phyloP scores from a whole-genome alignment of 2,113 vertebrate genomes.

The Amazona guildingii region DNA sequence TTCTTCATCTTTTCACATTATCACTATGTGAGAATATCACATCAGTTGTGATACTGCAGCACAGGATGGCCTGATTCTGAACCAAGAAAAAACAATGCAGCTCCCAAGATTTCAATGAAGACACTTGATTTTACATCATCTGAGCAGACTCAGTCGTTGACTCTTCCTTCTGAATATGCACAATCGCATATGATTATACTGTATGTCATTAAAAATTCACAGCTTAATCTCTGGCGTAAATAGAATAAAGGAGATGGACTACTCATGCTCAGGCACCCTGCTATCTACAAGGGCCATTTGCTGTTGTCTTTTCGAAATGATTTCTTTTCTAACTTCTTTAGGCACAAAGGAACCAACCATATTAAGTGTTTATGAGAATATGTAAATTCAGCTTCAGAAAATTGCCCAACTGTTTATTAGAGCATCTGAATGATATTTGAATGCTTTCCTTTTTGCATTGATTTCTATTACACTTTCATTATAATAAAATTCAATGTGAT shows the following conservation, averaged over 20 bases:
- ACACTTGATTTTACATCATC: not conserved
- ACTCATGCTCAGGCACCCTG: not conserved
- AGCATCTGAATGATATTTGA: not conserved
- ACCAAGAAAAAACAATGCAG: not conserved
- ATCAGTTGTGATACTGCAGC: not conserved
- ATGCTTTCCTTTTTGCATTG: not conserved
- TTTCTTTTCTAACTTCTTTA: not conserved
- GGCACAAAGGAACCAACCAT: not conserved
- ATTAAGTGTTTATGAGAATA: not conserved
- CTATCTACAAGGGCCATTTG: not conserved
- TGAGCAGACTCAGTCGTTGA: not conserved
- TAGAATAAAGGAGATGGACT: not conserved
- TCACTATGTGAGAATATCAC: not conserved
- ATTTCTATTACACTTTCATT: not conserved
- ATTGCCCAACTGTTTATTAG: not conserved
- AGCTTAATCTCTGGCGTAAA: not conserved
- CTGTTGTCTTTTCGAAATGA: not conserved
- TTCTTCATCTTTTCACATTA: not conserved
- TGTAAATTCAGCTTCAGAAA: not conserved
- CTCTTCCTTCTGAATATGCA: not conserved
- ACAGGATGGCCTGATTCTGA: not conserved
- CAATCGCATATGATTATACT: not conserved
- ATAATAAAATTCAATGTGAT: not conserved
- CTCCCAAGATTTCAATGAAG: not conserved
- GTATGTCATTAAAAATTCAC: not conserved